Conservation (phyloP, 2,113 vertebrate species). For the Oenanthe melanoleuca region DNA sequence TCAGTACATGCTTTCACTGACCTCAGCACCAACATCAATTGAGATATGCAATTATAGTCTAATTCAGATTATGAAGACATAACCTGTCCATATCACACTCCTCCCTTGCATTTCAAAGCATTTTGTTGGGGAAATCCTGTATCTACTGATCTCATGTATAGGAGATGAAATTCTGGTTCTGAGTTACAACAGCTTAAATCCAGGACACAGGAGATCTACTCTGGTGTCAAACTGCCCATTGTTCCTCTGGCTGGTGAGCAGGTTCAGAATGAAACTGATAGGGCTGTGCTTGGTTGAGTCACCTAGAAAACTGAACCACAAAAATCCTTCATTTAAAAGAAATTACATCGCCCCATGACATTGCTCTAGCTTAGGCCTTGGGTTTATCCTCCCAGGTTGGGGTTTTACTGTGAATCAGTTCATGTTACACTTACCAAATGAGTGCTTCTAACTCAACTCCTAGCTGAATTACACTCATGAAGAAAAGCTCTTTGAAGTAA, state of each 20-base stretch:
- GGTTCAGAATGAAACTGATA: neutral
- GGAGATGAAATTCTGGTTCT: neutral
- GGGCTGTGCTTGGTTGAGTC: neutral
- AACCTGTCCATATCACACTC: neutral
- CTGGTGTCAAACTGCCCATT: neutral
- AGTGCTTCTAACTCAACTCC: neutral
- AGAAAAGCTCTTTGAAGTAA: neutral
- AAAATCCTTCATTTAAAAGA: neutral
- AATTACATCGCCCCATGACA: neutral
- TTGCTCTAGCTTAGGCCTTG: neutral
- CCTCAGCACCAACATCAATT: neutral
- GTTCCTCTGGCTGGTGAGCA: neutral
- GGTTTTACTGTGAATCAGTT: neutral
- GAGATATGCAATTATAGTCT: neutral
- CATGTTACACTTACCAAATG: neutral
- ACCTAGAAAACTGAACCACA: neutral
- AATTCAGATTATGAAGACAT: neutral
- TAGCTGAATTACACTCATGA: neutral
- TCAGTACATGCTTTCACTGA: neutral
- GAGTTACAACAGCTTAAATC: neutral
- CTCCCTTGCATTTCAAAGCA: neutral
- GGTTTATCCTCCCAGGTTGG: neutral
- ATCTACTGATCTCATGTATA: neutral
- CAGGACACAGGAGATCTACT: neutral
- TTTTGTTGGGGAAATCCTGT: neutral